Base-by-base conservation (phyloP, 2,113 vertebrate genomes). In the Hippocampus abdominalis region DNA sequence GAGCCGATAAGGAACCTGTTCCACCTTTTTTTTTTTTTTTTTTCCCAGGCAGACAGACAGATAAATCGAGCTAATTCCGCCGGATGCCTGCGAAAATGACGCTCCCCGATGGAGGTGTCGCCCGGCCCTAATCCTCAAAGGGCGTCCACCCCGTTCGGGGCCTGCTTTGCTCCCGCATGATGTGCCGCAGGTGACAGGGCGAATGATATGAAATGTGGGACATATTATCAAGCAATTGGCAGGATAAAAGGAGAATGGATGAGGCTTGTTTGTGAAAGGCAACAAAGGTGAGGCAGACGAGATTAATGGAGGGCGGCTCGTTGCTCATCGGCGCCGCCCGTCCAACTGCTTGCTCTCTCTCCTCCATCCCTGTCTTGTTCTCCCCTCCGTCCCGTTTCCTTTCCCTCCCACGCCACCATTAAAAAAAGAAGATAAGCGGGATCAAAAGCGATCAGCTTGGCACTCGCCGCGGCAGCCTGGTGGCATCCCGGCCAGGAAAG, bases 221-320 rank as follows among this genome's bases (percentile, higher is more conserved):
- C 94, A 94, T 95, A 94, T 95, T 96, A 96, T 97, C 96, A 95
- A 96, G 94, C 94, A 94, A 95, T 95, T 95, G 94, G 91, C 92
- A 69, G 94, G 94, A 95, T 95, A 96, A 96, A 95, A 94, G 95
- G 94, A 94, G 97, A 97, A 98, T 95, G 94, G 95, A 97, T 96
- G 95, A 94, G 95, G 91, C 91, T 94, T 94, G 94, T 95, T 95
- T 94, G 95, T 94, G 94, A 94, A 93, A 93, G 91, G 93, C 90
- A 89, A 93, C 92, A 94, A 95, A 95, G 95, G 95, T 96, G 57
- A 93, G 94, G 92, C 88, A 94, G 95, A 96, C 95, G 94, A 96
- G 96, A 98, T 98, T 96, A 96, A 97, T 97, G 94, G 95, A 94
- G 94, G 93, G 91, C 92, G 91, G 81, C 93, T 96, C 95, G 95